Conservation (phyloP, 2,113 vertebrate genomes). For the Microcebus lehilahytsara region DNA sequence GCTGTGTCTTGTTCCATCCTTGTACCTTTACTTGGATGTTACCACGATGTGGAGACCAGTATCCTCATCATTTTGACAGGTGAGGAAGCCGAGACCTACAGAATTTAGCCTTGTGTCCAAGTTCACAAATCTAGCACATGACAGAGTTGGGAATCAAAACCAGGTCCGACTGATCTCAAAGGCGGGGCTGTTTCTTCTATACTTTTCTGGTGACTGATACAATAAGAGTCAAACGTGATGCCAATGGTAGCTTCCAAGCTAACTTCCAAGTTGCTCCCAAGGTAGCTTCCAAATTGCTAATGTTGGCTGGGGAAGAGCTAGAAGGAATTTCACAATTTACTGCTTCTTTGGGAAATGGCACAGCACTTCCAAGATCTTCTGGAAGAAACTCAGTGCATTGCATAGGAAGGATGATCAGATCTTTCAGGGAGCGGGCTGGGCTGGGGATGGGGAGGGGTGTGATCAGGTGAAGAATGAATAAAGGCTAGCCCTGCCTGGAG, state of each 20-base stretch:
- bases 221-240: neutral
- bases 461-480: neutral
- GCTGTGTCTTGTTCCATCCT: neutral
- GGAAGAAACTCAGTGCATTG: neutral
- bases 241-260: neutral
- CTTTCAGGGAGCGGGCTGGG: neutral
- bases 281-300: neutral
- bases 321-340: neutral
- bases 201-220: neutral
- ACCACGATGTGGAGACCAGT: neutral
- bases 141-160: neutral
- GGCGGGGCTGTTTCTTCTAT: neutral
- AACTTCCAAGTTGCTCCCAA: neutral
- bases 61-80: neutral
- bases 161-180: neutral
- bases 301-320: neutral
- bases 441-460: neutral
- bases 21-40: neutral
- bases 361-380: neutral
- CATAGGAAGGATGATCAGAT: neutral
- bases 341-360: neutral
- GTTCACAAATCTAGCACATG: neutral
- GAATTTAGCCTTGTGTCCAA: neutral
- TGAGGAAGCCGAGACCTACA: neutral
- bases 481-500: neutral